Evolutionary conservation across 30 jellyfish, hydroid and myxozoan species (phyloP).

Genomic region (Sanderia malayensis): DNA sequence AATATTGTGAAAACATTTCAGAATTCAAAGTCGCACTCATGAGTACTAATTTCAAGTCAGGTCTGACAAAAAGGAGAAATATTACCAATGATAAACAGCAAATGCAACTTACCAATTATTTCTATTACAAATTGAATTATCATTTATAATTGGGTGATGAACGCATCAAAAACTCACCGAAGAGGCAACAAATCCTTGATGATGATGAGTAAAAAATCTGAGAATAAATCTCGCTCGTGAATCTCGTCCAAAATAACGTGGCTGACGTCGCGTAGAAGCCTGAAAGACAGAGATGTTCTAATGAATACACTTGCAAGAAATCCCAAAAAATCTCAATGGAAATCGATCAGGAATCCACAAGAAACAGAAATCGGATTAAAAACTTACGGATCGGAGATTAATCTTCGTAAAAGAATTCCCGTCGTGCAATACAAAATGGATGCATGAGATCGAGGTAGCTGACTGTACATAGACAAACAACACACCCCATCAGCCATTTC

Average conservation of each 20-base stretch:
- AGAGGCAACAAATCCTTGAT: conserved; percentile 68
- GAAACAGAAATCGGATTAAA: too few species aligned
- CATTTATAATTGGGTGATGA: too few species aligned
- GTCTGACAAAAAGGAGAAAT: conserved; percentile 29
- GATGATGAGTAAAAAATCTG: conserved; percentile 75
- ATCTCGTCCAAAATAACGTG: conserved; percentile 82
- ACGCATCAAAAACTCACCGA: conserved; percentile 60
- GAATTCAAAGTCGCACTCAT: conserved; percentile 97
- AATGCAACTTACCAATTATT: too few species aligned
- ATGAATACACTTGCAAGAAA: neutral
- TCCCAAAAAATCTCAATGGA: too few species aligned
- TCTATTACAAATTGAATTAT: too few species aligned
- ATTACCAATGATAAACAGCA: neutral
- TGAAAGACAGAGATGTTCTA: conserved; percentile 1
- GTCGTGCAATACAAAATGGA: conserved; percentile 89
- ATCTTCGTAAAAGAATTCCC: conserved; percentile 74
- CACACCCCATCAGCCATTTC: too few species aligned
- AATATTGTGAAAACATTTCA: conserved; percentile 73
- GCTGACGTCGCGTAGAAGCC: conserved; percentile 63
- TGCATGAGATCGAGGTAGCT: conserved; percentile 72
- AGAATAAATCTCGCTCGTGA: conserved; percentile 75
- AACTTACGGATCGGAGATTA: conserved; percentile 86
- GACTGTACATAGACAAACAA: too few species aligned
- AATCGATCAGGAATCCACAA: too few species aligned
- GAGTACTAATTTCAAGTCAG: conserved; percentile 71